These are phyloP conservation scores for Oligia strigilis DNA, from an alignment of 2,888 invertebrate genomes.

Conservation along the genomic window DNA sequence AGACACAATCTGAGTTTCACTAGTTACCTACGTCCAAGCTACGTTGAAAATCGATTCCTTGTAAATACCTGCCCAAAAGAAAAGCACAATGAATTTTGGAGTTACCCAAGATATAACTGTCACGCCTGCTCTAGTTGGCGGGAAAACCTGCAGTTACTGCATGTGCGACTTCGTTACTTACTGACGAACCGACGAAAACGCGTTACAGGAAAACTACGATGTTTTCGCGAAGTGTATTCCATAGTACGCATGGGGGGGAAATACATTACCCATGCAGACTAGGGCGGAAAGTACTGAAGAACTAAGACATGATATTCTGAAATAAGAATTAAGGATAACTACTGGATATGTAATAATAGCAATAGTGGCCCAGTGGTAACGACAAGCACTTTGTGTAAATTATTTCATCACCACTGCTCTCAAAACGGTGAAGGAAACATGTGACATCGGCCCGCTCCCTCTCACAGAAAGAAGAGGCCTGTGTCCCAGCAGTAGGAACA, in stretches of 20 bases:
- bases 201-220: conserved; percentile 38
- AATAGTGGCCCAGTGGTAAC: not conserved
- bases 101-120: conserved; percentile 24
- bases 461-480: too few species aligned
- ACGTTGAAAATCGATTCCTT: not conserved
- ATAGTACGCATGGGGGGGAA: conserved; percentile 16
- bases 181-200: not conserved
- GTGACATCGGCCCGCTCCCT: too few species aligned
- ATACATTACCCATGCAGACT: not conserved
- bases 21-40: not conserved
- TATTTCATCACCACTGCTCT: too few species aligned
- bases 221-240: conserved; percentile 32
- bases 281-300: conserved; percentile 8
- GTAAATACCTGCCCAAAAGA: not conserved
- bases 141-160: conserved; percentile 11
- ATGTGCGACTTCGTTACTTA: not conserved
- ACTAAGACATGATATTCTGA: not conserved
- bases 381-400: too few species aligned
- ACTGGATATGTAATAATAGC: not conserved
- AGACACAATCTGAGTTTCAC: not conserved
- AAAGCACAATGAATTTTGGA: conserved; percentile 4
- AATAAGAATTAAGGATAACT: conserved; percentile 9
- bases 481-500: too few species aligned
- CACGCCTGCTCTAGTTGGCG: not conserved
- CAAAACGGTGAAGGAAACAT: too few species aligned